A percentile compares a stretch with the other conserved stretches of the same genome.
Conservation (phyloP, 2,888 invertebrate species). For the Philereme vetulata region DNA sequence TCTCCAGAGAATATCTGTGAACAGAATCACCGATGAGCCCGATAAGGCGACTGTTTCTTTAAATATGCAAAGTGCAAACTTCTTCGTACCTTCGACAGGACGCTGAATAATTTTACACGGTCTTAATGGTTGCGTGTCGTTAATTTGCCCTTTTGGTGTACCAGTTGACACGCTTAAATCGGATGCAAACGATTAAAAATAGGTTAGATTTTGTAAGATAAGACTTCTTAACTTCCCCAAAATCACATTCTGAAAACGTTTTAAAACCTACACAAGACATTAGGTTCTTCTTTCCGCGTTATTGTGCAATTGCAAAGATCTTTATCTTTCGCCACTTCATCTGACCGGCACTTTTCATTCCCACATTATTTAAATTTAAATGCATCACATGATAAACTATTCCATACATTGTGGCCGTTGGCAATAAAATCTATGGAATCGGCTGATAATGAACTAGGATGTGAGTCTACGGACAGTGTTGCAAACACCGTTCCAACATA, state of each 20-base stretch:
- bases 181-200: constrained; percentile 48
- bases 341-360: constrained; percentile 23
- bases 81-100: constrained; percentile 74
- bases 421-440: constrained; percentile 58
- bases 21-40: constrained; percentile 76
- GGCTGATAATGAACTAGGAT: constrained; percentile 71
- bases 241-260: neutral
- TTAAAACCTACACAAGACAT: neutral
- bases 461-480: constrained; percentile 58
- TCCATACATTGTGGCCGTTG: constrained; percentile 50
- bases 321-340: constrained; percentile 19
- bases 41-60: constrained; percentile 79
- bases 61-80: constrained; percentile 82
- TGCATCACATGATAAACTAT: constrained; percentile 49
- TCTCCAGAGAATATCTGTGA: constrained; percentile 70
- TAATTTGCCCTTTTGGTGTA: constrained; percentile 65
- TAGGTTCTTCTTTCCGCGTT: neutral
- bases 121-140: constrained; percentile 78
- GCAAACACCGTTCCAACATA: constrained; percentile 64
- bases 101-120: constrained; percentile 81
- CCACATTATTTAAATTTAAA: constrained; percentile 41
- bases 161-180: constrained; percentile 60
- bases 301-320: constrained; percentile 16
- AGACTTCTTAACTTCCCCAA: constrained; percentile 4
- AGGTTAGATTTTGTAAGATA: constrained; percentile 40